phyloP scores from a whole-genome alignment of 2,888 invertebrate genomes.

The Aleiodes leptofemur region DNA sequence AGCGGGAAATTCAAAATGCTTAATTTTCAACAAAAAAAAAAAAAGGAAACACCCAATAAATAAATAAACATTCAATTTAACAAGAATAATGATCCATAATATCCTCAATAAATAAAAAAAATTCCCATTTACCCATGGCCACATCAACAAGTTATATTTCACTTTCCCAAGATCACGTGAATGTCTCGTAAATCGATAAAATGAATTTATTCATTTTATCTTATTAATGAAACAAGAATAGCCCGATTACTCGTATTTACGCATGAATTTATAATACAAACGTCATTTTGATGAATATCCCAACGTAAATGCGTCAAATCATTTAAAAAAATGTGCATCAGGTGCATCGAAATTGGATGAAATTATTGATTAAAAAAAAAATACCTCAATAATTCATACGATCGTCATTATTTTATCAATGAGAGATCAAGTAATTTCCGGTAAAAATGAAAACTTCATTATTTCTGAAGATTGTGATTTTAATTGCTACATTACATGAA shows the following conservation, averaged over 20 bases:
- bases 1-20: slow-evolving; percentile 13
- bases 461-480: not conserved
- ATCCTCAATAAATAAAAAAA: slow-evolving; percentile 1
- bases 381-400: too few species aligned
- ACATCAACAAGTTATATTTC: slow-evolving; percentile 7
- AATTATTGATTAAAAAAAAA: too few species aligned
- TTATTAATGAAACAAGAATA: slow-evolving; percentile 2
- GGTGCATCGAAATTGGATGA: too few species aligned
- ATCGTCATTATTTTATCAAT: not conserved
- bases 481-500: slow-evolving; percentile 9
- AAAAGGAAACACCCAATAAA: not conserved
- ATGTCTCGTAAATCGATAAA: slow-evolving; percentile 46
- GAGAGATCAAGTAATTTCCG: not conserved
- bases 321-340: too few species aligned
- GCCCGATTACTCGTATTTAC: slow-evolving; percentile 16
- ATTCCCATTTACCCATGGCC: not conserved
- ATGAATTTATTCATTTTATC: slow-evolving; percentile 52
- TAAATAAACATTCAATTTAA: not conserved
- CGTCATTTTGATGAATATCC: slow-evolving; percentile 45
- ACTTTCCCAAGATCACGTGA: slow-evolving; percentile 25
- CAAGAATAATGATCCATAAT: not conserved
- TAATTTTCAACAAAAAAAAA: not conserved
- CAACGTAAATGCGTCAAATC: not conserved
- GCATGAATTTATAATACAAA: slow-evolving; percentile 5
- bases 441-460: not conserved